These are phyloP conservation scores for Eulacestoma nigropectus DNA, from an alignment of 2,113 vertebrate species.

Conservation along the genomic window DNA sequence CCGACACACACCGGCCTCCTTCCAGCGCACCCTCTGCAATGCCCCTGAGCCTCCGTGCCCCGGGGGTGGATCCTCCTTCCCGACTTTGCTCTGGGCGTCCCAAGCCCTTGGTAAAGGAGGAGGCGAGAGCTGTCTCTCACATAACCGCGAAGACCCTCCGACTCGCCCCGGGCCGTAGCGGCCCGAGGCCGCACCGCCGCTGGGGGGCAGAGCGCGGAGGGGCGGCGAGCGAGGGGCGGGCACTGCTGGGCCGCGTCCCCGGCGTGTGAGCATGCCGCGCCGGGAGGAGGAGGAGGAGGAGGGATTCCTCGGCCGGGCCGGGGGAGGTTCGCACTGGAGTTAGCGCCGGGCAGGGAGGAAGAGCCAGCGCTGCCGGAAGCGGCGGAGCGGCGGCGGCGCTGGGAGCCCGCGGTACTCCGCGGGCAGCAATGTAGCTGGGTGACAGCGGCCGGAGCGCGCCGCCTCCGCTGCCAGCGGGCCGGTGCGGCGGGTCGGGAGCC, in stretches of 20 bases:
- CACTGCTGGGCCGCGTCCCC: neutral
- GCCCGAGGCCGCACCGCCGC: neutral
- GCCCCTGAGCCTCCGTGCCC: neutral
- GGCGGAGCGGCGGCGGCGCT: neutral
- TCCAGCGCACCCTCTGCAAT: no score
- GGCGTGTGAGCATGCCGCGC: conserved; percentile 9
- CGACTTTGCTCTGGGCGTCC: neutral
- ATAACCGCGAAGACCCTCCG: rapidly evolving
- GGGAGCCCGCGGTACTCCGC: neutral
- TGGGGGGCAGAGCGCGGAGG: conserved; percentile 4
- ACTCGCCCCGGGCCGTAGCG: rapidly evolving
- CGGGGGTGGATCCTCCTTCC: neutral
- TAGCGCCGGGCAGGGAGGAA: neutral
- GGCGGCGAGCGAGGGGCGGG: neutral
- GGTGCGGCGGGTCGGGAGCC: neutral
- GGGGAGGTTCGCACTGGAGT: neutral
- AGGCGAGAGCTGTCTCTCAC: rapidly evolving
- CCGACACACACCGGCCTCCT: neutral
- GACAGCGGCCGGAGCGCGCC: conserved; percentile 17
- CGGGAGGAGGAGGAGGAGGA: neutral
- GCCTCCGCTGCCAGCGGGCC: neutral
- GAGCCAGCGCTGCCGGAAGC: conserved; percentile 55
- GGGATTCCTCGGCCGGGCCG: neutral
- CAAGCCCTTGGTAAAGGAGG: no score
- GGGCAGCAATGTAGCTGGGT: conserved; percentile 55